These are phyloP conservation scores for human (Homo sapiens) DNA, from an alignment of 2,113 vertebrate species.

Conservation along the genomic window DNA sequence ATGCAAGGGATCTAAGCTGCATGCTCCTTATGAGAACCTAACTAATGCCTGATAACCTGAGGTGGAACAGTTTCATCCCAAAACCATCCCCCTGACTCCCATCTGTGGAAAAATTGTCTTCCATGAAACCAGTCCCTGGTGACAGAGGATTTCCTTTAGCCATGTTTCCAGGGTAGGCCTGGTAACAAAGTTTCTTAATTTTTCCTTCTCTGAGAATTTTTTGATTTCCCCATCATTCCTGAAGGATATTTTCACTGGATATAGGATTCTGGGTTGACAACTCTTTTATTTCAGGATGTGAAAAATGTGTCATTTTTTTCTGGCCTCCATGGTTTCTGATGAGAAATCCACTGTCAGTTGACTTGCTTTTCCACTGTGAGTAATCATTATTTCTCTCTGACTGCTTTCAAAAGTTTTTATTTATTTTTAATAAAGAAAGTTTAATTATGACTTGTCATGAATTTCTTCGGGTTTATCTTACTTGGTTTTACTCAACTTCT, in stretches of 20 bases:
- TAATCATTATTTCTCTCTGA: background rate
- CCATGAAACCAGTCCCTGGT: too few relatives aligned
- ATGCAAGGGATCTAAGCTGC: too few relatives aligned
- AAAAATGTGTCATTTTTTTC: conserved; percentile 32
- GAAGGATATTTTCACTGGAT: background rate
- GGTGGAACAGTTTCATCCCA: too few relatives aligned
- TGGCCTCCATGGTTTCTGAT: background rate
- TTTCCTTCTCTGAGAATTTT: conserved; percentile 10
- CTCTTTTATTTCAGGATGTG: background rate
- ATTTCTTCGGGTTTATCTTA: background rate
- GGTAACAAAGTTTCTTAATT: conserved; percentile 10
- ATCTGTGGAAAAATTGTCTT: too few relatives aligned
- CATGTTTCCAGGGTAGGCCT: background rate
- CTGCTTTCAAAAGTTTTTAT: background rate
- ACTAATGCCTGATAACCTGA: too few relatives aligned
- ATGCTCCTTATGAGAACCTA: too few relatives aligned
- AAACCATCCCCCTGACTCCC: too few relatives aligned
- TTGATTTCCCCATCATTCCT: background rate
- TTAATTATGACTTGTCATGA: conserved; percentile 22
- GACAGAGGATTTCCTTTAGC: background rate
- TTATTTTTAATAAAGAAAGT: background rate
- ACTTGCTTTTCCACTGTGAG: background rate
- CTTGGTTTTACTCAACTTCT: background rate
- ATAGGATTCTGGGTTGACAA: background rate
- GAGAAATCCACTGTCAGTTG: background rate